phyloP scores from a whole-genome alignment of 2,797 vertebrate species.

The Sandelia bainsii region DNA sequence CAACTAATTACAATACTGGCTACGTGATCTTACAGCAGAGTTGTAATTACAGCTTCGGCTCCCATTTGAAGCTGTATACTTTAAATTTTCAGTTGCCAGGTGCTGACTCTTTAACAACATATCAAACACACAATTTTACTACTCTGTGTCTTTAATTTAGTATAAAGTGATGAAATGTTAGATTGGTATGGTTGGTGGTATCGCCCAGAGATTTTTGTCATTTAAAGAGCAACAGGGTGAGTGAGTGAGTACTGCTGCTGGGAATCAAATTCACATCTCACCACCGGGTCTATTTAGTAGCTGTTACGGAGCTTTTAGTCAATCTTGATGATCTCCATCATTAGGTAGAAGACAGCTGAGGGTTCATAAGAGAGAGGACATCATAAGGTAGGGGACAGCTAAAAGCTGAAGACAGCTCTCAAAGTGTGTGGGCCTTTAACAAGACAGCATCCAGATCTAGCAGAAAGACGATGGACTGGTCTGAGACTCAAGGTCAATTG shows the following conservation, averaged over 20 bases:
- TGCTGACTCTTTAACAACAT: conserved; percentile 62
- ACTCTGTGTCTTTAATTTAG: conserved; percentile 67
- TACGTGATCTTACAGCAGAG: conserved; percentile 57
- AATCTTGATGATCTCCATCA: background rate
- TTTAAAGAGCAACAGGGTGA: conserved; percentile 3
- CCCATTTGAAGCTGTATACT: conserved; percentile 63
- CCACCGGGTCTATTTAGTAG: background rate
- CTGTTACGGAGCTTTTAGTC: conserved; percentile 2
- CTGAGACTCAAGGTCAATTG: too few species aligned
- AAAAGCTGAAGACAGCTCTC: too few species aligned
- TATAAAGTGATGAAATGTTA: conserved; percentile 53
- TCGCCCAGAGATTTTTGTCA: conserved; percentile 23
- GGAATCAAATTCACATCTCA: conserved; percentile 13
- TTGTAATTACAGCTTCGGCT: conserved; percentile 69
- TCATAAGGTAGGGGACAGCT: too few species aligned
- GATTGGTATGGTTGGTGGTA: too few species aligned
- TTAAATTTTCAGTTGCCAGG: conserved; percentile 70
- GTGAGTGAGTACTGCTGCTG: background rate
- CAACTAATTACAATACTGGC: conserved; percentile 76
- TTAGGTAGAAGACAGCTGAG: background rate
- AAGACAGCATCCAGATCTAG: too few species aligned
- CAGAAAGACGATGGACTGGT: too few species aligned
- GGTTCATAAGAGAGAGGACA: too few species aligned
- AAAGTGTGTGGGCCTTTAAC: too few species aligned
- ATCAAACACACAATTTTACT: conserved; percentile 62